These are phyloP conservation scores for Heterotis niloticus DNA, from an alignment of 2,113 vertebrate genomes.

Conservation along the genomic window DNA sequence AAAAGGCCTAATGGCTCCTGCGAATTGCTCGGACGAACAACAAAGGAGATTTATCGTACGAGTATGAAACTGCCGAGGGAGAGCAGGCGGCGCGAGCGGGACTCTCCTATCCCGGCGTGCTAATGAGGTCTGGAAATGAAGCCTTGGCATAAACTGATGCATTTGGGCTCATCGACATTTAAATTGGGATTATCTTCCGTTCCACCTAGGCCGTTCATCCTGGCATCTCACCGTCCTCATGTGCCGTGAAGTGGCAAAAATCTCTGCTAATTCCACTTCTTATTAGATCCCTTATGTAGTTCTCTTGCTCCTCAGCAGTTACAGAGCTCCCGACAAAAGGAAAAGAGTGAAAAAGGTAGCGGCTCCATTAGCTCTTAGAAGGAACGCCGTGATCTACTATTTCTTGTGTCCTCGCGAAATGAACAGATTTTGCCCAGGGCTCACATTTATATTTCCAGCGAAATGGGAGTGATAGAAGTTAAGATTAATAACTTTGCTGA, in stretches of 20 bases:
- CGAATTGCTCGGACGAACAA: constrained; percentile 6
- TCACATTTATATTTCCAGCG: background rate
- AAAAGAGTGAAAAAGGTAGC: background rate
- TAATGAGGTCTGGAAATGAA: background rate
- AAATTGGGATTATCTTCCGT: background rate
- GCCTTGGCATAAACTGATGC: background rate
- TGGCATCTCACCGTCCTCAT: background rate
- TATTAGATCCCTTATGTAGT: background rate
- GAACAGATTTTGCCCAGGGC: background rate
- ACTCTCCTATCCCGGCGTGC: background rate
- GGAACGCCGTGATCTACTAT: background rate
- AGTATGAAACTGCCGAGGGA: constrained; percentile 6
- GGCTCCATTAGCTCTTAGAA: background rate
- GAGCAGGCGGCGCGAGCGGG: background rate
- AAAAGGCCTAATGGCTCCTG: constrained; percentile 13
- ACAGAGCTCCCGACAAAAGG: background rate
- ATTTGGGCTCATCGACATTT: background rate
- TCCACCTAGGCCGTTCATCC: no score
- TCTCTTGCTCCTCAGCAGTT: background rate
- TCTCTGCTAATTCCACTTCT: background rate
- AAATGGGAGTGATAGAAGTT: background rate
- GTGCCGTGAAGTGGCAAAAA: background rate
- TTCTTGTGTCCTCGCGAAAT: background rate
- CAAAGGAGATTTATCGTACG: background rate
- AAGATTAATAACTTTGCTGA: background rate